Percentiles rank a stretch among this genome's conserved stretches.
These are phyloP conservation scores for Corythucha ciliata DNA, from an alignment of 2,888 invertebrate species.

Conservation along the genomic window DNA sequence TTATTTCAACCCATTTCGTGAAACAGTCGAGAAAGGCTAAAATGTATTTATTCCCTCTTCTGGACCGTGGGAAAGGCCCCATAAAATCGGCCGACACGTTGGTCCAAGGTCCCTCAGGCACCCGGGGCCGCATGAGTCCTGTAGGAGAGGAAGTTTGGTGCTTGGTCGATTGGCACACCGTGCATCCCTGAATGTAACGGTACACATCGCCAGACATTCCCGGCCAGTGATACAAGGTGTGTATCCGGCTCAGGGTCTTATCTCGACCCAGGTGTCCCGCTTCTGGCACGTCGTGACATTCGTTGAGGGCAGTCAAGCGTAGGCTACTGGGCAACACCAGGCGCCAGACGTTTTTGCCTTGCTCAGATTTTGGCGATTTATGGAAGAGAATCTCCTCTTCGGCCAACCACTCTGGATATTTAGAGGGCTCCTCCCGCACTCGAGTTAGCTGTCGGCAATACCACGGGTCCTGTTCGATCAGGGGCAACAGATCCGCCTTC, in stretches of 20 bases:
- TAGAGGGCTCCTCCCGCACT: not conserved
- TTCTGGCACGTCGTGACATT: constrained; percentile 23
- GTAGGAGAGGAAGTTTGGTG: constrained; percentile 4
- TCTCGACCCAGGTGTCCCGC: constrained; percentile 22
- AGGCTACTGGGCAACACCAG: constrained; percentile 19
- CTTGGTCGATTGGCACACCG: constrained; percentile 17
- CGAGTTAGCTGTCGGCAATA: not conserved
- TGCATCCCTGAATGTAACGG: constrained; percentile 6
- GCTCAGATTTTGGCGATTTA: too few species aligned
- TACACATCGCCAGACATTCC: constrained; percentile 15
- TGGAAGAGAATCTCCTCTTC: not conserved
- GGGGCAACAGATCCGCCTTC: too few species aligned
- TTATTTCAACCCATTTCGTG: constrained; percentile 33
- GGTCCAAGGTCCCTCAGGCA: constrained; percentile 6
- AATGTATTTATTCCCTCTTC: constrained; percentile 32
- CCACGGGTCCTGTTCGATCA: not conserved
- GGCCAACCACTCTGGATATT: not conserved
- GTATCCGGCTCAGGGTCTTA: constrained; percentile 23
- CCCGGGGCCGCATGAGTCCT: constrained; percentile 16
- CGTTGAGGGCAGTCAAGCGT: constrained; percentile 12
- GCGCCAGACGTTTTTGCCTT: constrained; percentile 16
- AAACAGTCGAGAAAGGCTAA: constrained; percentile 36
- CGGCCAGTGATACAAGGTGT: constrained; percentile 16
- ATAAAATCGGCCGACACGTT: constrained; percentile 34
- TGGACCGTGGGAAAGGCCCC: constrained; percentile 37